Evolutionary conservation across 2,797 vertebrate genomes (phyloP).

Genomic region (Sitta carolinensis): DNA sequence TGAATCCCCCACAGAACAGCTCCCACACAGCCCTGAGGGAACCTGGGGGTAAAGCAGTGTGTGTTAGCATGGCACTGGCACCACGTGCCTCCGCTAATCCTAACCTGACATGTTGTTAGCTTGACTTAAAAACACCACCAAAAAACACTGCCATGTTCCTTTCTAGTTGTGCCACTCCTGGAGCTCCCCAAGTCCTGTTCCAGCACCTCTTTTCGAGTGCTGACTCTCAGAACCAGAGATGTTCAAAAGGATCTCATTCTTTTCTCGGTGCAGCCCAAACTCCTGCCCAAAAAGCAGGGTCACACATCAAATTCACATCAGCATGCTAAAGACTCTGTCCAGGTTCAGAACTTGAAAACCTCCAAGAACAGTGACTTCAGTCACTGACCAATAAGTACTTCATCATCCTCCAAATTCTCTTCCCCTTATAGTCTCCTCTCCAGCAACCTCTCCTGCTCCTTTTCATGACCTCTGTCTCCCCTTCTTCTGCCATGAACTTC

Average conservation of each 20-base stretch:
- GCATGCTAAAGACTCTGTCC: background rate
- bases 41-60: accelerated
- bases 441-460: background rate
- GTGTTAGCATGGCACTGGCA: background rate
- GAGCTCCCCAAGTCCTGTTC: background rate
- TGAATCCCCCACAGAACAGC: background rate
- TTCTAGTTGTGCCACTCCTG: background rate
- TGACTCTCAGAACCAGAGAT: background rate
- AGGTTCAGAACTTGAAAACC: background rate
- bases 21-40: background rate
- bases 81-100: background rate
- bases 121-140: no score
- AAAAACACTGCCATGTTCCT: accelerated
- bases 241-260: background rate
- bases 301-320: background rate
- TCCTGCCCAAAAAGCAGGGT: background rate
- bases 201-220: background rate
- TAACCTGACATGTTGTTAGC: accelerated
- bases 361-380: background rate
- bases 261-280: background rate
- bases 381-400: background rate
- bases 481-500: background rate
- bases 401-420: background rate
- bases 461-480: background rate
- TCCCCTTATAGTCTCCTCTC: background rate